Percentiles rank a stretch among this genome's conserved stretches.
phyloP scores from a whole-genome alignment of 2,888 invertebrate genomes.

The Apamea sordens region DNA sequence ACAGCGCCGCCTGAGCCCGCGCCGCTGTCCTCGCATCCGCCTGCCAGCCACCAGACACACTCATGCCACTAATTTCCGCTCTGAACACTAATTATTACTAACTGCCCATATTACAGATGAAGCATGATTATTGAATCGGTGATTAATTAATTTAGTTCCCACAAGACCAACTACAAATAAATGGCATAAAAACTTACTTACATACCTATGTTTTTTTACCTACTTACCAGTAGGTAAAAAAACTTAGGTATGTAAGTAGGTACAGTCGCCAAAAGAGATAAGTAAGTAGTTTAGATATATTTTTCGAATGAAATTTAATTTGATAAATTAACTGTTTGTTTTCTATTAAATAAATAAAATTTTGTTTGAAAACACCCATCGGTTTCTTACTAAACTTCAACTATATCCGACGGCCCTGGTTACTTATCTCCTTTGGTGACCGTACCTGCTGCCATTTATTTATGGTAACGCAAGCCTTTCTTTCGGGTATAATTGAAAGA shows the following conservation, averaged over 20 bases:
- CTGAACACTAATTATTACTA: conserved; percentile 29
- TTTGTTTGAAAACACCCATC: too few relatives aligned
- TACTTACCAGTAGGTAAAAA: background rate
- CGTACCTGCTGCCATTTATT: background rate
- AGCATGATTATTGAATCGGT: background rate
- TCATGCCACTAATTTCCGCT: conserved; percentile 54
- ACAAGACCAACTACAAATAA: background rate
- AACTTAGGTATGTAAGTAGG: background rate
- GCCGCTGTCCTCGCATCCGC: conserved; percentile 43
- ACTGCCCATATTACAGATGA: background rate
- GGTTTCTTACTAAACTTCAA: too few relatives aligned
- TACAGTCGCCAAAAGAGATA: too few relatives aligned
- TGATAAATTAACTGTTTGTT: too few relatives aligned
- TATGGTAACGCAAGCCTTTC: background rate
- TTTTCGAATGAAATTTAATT: too few relatives aligned
- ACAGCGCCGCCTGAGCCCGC: conserved; percentile 68
- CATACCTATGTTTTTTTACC: too few relatives aligned
- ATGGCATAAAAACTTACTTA: background rate
- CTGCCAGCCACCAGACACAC: conserved; percentile 40
- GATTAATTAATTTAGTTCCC: conserved; percentile 5
- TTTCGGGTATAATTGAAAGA: conserved; percentile 8
- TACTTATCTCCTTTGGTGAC: too few relatives aligned
- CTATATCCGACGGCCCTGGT: too few relatives aligned
- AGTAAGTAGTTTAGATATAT: too few relatives aligned
- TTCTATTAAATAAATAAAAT: too few relatives aligned